Percentiles rank a stretch among this genome's conserved stretches.
These are phyloP conservation scores for Lamellibrachia luymesi DNA, from an alignment of 1,140 invertebrate species.

Conservation along the genomic window DNA sequence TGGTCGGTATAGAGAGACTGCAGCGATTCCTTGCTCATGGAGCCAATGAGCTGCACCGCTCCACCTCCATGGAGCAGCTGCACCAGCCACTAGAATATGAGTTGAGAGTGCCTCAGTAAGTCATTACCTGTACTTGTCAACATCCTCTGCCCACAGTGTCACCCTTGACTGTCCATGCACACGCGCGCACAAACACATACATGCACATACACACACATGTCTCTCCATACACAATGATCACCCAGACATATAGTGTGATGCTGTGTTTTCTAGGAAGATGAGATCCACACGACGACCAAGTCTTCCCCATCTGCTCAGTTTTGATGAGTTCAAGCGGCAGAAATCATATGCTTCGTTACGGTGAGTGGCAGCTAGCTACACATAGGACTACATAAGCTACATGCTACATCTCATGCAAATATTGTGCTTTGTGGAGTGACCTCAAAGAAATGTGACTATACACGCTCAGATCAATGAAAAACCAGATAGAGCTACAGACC, in stretches of 20 bases:
- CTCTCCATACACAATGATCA: too few relatives aligned
- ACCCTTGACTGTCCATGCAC: too few relatives aligned
- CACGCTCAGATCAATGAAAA: background rate
- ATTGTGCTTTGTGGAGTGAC: too few relatives aligned
- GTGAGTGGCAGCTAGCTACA: slow-evolving; percentile 30
- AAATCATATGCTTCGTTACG: slow-evolving; percentile 21
- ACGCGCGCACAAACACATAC: too few relatives aligned
- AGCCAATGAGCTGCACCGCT: background rate
- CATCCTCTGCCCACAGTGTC: too few relatives aligned
- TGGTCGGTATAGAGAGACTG: background rate
- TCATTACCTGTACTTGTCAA: too few relatives aligned
- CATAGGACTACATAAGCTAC: background rate
- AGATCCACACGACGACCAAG: slow-evolving; percentile 35
- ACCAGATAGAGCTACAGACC: background rate
- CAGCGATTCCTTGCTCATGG: background rate
- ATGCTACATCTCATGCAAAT: background rate
- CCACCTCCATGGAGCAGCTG: background rate
- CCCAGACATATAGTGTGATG: background rate
- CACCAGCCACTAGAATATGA: background rate
- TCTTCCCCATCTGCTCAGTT: slow-evolving; percentile 43
- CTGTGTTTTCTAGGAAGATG: slow-evolving; percentile 34
- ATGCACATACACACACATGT: too few relatives aligned
- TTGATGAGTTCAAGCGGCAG: slow-evolving; percentile 40
- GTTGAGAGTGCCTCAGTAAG: too few relatives aligned
- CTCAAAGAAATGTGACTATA: too few relatives aligned